These are phyloP conservation scores for Ormyrus nitidulus DNA, from an alignment of 2,888 invertebrate genomes.

Conservation along the genomic window DNA sequence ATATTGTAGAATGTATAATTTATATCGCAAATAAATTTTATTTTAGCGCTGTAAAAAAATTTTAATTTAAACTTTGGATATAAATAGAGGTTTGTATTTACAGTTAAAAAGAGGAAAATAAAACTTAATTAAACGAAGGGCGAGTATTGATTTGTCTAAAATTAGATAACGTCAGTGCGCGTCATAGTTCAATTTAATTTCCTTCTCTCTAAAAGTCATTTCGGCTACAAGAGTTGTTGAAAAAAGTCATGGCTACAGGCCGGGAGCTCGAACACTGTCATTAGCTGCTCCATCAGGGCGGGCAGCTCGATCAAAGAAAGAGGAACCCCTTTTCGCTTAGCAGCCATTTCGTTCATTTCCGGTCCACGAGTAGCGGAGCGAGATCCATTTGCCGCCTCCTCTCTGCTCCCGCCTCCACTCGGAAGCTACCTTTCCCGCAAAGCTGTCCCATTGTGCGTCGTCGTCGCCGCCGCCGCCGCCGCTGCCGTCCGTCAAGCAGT, in stretches of 20 bases:
- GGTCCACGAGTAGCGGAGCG: slow-evolving; percentile 60
- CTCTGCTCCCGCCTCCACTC: slow-evolving; percentile 27
- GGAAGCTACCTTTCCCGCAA: slow-evolving; percentile 65
- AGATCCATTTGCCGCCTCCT: slow-evolving; percentile 72
- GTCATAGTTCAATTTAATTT: no score
- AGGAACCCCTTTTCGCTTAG: slow-evolving; percentile 71
- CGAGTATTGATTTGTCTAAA: no score
- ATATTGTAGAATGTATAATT: no score
- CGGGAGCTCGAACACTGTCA: background rate
- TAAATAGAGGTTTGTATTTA: no score
- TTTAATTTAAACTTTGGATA: no score
- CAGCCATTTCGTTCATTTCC: slow-evolving; percentile 75
- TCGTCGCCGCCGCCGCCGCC: slow-evolving; percentile 58
- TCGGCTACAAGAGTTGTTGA: background rate
- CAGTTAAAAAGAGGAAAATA: no score
- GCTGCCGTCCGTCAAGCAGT: slow-evolving; percentile 42
- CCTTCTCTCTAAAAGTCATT: background rate
- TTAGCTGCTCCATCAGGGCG: slow-evolving; percentile 16
- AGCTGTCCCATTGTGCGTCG: slow-evolving; percentile 63
- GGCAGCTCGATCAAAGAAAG: slow-evolving; percentile 68
- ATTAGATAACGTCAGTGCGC: no score
- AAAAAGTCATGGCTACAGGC: background rate
- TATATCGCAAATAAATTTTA: no score
- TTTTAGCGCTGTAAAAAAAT: no score
- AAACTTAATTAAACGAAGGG: no score